Percentiles rank a stretch among this genome's conserved stretches.
Evolutionary conservation across 2,888 invertebrate genomes (phyloP).

Genomic region (Diaphora mendica): DNA sequence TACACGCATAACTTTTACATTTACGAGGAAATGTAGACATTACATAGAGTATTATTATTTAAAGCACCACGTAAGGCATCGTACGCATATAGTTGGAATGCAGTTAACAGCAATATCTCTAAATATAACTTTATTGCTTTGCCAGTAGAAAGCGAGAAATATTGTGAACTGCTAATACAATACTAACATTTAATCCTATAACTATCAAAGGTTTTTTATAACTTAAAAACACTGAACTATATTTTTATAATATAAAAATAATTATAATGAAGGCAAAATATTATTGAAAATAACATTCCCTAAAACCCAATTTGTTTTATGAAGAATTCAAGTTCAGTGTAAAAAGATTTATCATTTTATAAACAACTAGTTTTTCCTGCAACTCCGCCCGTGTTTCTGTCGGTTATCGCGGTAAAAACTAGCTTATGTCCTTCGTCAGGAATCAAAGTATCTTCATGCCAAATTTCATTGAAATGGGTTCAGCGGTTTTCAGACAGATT

Average conservation of each 20-base stretch:
- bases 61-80: not conserved
- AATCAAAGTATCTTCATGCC: too few relatives aligned
- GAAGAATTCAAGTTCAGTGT: not conserved
- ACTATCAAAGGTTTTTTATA: not conserved
- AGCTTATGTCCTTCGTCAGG: too few relatives aligned
- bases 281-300: not conserved
- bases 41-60: not conserved
- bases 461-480: too few relatives aligned
- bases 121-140: conserved; percentile 5
- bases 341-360: not conserved
- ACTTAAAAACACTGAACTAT: not conserved
- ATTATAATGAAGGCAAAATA: too few relatives aligned
- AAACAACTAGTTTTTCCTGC: too few relatives aligned
- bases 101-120: conserved; percentile 2
- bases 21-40: not conserved
- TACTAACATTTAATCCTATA: not conserved
- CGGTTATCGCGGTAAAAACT: too few relatives aligned
- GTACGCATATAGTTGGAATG: conserved; percentile 4
- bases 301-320: not conserved
- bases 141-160: not conserved
- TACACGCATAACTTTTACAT: not conserved
- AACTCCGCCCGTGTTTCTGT: too few relatives aligned
- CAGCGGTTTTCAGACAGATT: too few relatives aligned
- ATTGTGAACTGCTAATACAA: not conserved
- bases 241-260: not conserved